Conservation (phyloP, 2,888 invertebrate genomes). For the Doris montereyensis region DNA sequence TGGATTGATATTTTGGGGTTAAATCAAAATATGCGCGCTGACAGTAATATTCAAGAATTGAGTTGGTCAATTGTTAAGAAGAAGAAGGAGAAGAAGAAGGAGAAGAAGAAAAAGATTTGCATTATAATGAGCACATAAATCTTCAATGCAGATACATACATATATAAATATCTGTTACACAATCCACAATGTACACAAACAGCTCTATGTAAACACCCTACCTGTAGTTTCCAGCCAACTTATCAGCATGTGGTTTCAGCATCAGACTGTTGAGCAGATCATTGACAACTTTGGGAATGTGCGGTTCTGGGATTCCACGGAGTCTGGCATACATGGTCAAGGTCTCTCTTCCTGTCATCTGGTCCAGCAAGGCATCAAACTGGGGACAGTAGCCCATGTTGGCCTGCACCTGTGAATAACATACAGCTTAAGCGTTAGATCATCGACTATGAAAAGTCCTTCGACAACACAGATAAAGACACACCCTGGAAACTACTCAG, state of each 20-base stretch:
- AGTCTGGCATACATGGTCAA: conserved; percentile 82
- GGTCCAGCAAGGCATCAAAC: conserved; percentile 85
- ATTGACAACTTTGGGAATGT: conserved; percentile 59
- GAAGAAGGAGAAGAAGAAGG: conserved; percentile 23
- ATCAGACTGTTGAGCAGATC: conserved; percentile 56
- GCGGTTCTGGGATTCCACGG: conserved; percentile 72
- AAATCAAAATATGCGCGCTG: no score
- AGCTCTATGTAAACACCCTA: no score
- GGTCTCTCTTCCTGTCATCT: conserved; percentile 84
- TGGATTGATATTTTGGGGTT: no score
- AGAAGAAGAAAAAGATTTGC: conserved; percentile 6
- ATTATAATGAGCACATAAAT: background rate
- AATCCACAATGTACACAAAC: background rate
- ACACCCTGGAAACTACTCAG: no score
- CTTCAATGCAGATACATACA: conserved; percentile 17
- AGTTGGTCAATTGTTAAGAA: no score
- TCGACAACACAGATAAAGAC: background rate
- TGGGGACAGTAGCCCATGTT: conserved; percentile 93
- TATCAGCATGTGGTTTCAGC: conserved; percentile 59
- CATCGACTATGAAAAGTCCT: no score
- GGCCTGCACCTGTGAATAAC: conserved; percentile 78
- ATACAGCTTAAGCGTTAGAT: background rate
- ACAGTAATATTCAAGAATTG: no score
- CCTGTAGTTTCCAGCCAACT: conserved; percentile 58
- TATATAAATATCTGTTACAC: background rate